phyloP scores from a whole-genome alignment of 1,140 invertebrate species.

The Arctopsyche grandis region DNA sequence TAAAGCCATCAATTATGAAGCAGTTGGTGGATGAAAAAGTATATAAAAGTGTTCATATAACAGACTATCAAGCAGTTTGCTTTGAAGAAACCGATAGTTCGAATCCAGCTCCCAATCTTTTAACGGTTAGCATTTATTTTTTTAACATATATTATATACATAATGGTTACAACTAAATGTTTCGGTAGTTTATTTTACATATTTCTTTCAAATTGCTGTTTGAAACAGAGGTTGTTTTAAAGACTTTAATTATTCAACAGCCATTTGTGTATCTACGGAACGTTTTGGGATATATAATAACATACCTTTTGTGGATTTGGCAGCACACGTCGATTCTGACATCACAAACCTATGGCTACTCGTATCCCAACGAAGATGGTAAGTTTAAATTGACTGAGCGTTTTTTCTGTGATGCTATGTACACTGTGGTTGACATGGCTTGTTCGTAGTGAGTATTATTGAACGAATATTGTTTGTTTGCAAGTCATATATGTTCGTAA shows the following conservation, averaged over 20 bases:
- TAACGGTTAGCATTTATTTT: conserved; percentile 67
- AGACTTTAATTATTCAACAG: conserved; percentile 40
- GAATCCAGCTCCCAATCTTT: conserved; percentile 70
- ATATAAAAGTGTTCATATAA: conserved; percentile 79
- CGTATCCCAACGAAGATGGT: conserved; percentile 51
- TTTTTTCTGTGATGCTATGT: not conserved
- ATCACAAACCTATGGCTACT: conserved; percentile 44
- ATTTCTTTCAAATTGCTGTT: not conserved
- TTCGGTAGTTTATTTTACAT: not conserved
- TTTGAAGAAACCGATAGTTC: conserved; percentile 71
- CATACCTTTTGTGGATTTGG: conserved; percentile 50
- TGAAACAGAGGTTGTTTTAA: not conserved
- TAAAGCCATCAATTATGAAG: conserved; percentile 82
- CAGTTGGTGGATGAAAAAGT: conserved; percentile 81
- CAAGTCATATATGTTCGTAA: no score
- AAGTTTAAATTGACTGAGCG: conserved; percentile 14
- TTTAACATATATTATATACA: not conserved
- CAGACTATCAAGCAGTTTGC: conserved; percentile 92
- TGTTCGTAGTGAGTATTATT: not conserved
- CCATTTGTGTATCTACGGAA: conserved; percentile 48
- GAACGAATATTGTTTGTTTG: no score
- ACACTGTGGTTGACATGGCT: conserved; percentile 3
- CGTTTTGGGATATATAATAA: conserved; percentile 44
- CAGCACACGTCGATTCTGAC: conserved; percentile 38
- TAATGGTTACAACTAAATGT: conserved; percentile 1